A percentile compares a stretch with the other conserved stretches of the same genome.
phyloP scores from a whole-genome alignment of 2,888 invertebrate species.

The Himalopsyche kuldschensis region DNA sequence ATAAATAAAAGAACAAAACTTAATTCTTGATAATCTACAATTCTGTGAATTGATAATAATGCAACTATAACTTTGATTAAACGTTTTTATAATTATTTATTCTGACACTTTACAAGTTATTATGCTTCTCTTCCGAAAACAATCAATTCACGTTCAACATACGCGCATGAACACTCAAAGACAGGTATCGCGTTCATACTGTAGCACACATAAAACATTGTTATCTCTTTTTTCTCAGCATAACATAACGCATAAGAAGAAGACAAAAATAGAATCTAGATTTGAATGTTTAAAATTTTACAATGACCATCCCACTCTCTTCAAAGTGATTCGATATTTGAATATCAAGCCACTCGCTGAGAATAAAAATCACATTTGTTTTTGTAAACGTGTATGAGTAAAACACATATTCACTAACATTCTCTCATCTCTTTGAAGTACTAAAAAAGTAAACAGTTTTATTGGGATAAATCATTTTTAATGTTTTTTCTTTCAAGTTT shows the following conservation, averaged over 20 bases:
- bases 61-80: too few relatives aligned
- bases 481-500: too few relatives aligned
- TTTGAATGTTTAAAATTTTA: not conserved
- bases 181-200: conserved; percentile 21
- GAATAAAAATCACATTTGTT: not conserved
- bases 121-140: conserved; percentile 12
- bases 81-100: not conserved
- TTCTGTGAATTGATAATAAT: too few relatives aligned
- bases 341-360: not conserved
- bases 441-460: too few relatives aligned
- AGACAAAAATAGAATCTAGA: not conserved
- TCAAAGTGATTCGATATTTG: not conserved
- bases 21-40: too few relatives aligned
- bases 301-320: not conserved
- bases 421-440: too few relatives aligned
- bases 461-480: too few relatives aligned
- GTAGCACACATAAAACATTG: conserved; percentile 2
- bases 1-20: too few relatives aligned
- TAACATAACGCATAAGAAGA: not conserved
- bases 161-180: conserved; percentile 29
- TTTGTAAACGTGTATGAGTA: not conserved
- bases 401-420: not conserved
- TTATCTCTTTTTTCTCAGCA: conserved; percentile 7
- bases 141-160: conserved; percentile 36
- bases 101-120: conserved; percentile 2